These are phyloP conservation scores for Rhopalosiphum maidis DNA, from an alignment of 1,140 invertebrate species.

Conservation along the genomic window DNA sequence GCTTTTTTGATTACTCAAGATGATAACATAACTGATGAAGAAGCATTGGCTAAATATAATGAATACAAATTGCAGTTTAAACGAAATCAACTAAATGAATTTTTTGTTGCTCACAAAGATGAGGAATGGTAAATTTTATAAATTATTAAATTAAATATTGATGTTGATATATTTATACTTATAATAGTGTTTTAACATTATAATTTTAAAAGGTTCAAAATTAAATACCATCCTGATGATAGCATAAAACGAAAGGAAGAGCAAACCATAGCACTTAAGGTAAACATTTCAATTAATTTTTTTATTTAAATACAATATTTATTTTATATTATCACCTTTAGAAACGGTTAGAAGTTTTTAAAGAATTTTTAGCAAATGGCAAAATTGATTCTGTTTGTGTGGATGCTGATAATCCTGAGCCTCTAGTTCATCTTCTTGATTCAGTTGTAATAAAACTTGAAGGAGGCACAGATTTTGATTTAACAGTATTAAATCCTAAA, in stretches of 20 bases:
- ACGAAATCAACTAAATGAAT: slow-evolving; percentile 95
- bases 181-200: background rate
- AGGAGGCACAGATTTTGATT: slow-evolving; percentile 94
- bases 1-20: slow-evolving; percentile 95
- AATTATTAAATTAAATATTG: background rate
- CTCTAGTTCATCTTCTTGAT: slow-evolving; percentile 88
- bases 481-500: slow-evolving; percentile 73
- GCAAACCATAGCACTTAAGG: slow-evolving; percentile 81
- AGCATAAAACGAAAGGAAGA: slow-evolving; percentile 90
- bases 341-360: slow-evolving; percentile 89
- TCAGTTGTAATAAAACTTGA: slow-evolving; percentile 96
- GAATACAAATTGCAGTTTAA: slow-evolving; percentile 98
- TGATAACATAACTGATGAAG: slow-evolving; percentile 96
- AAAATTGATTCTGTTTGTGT: slow-evolving; percentile 81
- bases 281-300: slow-evolving; percentile 63
- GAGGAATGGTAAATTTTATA: slow-evolving; percentile 92
- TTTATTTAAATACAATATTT: slow-evolving; percentile 57
- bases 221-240: slow-evolving; percentile 98
- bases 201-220: slow-evolving; percentile 84
- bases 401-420: slow-evolving; percentile 87
- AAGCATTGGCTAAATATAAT: slow-evolving; percentile 96
- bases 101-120: slow-evolving; percentile 98
- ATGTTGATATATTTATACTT: background rate
- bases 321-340: slow-evolving; percentile 63
- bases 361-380: slow-evolving; percentile 79